Percentiles rank a stretch among this genome's conserved stretches.
Conservation (phyloP, 2,113 vertebrate genomes). For the Eretmodus cyanostictus region DNA sequence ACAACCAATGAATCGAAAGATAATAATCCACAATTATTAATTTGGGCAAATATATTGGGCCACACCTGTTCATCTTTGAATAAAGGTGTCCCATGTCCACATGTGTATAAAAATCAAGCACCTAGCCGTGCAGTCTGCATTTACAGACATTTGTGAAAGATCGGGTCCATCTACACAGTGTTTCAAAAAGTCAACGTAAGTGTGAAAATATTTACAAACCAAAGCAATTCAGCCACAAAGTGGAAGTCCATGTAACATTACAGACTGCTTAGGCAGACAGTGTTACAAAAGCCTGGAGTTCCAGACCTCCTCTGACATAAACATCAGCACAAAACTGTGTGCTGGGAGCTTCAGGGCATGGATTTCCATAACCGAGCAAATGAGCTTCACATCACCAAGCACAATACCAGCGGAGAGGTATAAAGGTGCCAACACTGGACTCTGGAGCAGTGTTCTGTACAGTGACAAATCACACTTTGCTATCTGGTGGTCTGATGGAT, state of each 20-base stretch:
- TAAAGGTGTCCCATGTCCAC: neutral
- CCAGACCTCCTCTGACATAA: neutral
- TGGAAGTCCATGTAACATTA: rapidly evolving
- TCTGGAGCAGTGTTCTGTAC: neutral
- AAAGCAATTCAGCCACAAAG: neutral
- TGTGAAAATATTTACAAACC: neutral
- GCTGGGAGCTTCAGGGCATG: neutral
- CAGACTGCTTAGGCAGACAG: neutral
- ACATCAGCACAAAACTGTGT: neutral
- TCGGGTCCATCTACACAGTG: rapidly evolving
- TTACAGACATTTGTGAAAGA: neutral
- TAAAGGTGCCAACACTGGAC: neutral
- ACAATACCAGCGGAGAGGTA: neutral
- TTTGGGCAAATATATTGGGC: neutral
- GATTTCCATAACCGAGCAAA: neutral
- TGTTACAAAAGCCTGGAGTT: neutral
- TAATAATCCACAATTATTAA: neutral
- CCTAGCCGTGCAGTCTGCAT: neutral
- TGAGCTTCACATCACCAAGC: neutral
- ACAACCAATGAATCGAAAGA: rapidly evolving
- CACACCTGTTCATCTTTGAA: neutral
- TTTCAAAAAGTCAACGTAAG: neutral
- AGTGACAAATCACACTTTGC: neutral
- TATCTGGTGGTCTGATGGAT: neutral
- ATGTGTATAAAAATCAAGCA: rapidly evolving